Base-by-base conservation (phyloP, 2,797 vertebrate species). In the Hippopotamyrus pictus region DNA sequence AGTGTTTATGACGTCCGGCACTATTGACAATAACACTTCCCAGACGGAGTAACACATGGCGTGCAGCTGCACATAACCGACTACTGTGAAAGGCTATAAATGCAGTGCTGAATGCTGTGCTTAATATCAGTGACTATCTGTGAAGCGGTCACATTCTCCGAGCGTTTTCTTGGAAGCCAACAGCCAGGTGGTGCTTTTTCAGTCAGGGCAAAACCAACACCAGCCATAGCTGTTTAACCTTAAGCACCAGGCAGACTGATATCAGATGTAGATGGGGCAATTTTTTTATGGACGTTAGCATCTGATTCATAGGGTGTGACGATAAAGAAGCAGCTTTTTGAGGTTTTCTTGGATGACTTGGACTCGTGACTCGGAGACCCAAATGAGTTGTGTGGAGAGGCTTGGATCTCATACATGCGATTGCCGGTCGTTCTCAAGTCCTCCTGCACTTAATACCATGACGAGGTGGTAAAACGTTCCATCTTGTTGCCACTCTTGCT, bases 21-120 rank as follows among this genome's bases (percentile, higher is more conserved):
- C 89, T 88, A 92, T 92, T 89, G 90, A 89, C 90, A 89, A 89
- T 69, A 92, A 93, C 91, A 90, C 87, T 79, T 90, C 84, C 59
- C 37, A 73, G 90, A 92, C 85, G 87, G 89, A 17, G 88, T 2
- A 92, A 92, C 94, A 95, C 94, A 92, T 95, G 94, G 93, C n/a
- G 33, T 2, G 90, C 95, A 95, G 94, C 93, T 96, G 94, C 88
- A 37, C 33, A 25, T 46, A 88, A 44, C 90, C 2, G 86, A 59
- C 88, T 76, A 37, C 89, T 93, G 89, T 89, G 91, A 46, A 91
- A 88, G 90, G 83, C 65, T 85, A 90, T 89, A 88, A 90, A 54
- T 86, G 89, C n/a, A 22, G 86, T 37, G 29, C n/a, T 53, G 84
- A 41, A 69, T 88, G 85, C 91, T 88, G 50, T 91, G 93, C 89